Conservation (phyloP, 92 coral and sea anemone genomes). For the Heteractis magnifica region DNA sequence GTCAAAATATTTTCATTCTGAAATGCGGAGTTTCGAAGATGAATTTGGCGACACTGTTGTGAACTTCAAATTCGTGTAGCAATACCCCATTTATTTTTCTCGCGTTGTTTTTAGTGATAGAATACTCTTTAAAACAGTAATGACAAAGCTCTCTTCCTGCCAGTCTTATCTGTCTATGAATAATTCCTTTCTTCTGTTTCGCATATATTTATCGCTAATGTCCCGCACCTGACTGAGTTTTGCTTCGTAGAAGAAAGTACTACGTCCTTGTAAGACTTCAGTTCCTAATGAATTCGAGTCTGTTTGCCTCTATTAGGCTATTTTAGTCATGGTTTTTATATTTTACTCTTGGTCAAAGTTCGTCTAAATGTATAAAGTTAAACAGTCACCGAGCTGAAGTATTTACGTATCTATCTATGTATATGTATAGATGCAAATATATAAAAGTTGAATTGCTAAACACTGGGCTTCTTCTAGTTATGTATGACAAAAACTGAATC, state of each 20-base stretch:
- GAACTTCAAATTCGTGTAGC: no score
- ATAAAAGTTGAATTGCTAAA: slow-evolving; percentile 95
- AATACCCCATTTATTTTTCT: not conserved
- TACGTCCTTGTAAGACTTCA: slow-evolving; percentile 2
- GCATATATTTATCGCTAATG: slow-evolving; percentile 25
- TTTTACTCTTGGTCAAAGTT: not conserved
- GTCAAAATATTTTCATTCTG: not conserved
- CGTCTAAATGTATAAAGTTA: slow-evolving; percentile 67
- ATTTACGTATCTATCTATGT: slow-evolving; percentile 84
- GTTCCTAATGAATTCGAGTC: not conserved
- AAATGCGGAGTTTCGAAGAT: not conserved
- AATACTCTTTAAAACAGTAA: not conserved
- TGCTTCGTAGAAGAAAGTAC: not conserved
- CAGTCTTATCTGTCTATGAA: slow-evolving; percentile 24
- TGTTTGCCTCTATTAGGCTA: not conserved
- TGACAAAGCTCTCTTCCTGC: slow-evolving; percentile 36
- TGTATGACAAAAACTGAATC: slow-evolving; percentile 41
- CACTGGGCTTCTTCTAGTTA: slow-evolving; percentile 64
- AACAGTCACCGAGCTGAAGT: slow-evolving; percentile 64
- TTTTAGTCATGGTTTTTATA: not conserved
- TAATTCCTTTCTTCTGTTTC: slow-evolving; percentile 18
- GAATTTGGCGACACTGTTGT: not conserved
- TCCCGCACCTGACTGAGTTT: slow-evolving; percentile 21
- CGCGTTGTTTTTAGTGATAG: not conserved
- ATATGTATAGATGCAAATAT: slow-evolving; percentile 99